Conservation (phyloP, 2,113 vertebrate genomes). For the Vulpes ferrilata region DNA sequence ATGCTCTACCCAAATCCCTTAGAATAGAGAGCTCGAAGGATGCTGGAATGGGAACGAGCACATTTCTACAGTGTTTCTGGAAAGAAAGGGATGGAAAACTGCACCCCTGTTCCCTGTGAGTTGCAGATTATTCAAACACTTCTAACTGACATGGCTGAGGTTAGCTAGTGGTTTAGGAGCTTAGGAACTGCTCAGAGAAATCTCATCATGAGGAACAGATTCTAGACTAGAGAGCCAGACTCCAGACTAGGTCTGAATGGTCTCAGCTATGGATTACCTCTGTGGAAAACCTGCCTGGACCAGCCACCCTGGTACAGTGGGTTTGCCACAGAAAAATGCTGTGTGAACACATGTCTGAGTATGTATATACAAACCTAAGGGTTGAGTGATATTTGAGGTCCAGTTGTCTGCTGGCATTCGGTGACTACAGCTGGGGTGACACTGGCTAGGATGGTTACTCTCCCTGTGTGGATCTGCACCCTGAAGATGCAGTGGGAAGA, state of each 20-base stretch:
- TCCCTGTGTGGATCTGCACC: background rate
- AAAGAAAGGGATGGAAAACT: background rate
- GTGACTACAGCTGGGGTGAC: background rate
- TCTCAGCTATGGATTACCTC: background rate
- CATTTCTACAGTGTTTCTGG: background rate
- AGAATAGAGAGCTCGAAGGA: background rate
- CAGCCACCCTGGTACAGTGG: background rate
- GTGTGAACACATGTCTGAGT: background rate
- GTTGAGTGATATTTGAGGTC: background rate
- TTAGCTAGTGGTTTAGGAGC: background rate
- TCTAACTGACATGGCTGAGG: background rate
- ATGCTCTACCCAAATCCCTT: background rate
- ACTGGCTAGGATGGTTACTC: background rate
- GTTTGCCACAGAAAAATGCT: background rate
- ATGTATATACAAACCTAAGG: background rate
- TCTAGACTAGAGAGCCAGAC: background rate
- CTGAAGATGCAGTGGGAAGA: background rate
- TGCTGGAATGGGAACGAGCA: background rate
- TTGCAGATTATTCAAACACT: background rate
- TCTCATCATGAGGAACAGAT: background rate
- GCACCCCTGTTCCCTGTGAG: background rate
- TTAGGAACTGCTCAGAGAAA: slow-evolving; percentile 11
- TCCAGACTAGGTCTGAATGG: background rate
- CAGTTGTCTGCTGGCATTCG: background rate
- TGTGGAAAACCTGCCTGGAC: slow-evolving; percentile 20